Evolutionary conservation across 2,113 vertebrate species (phyloP).

Genomic region (human): GRCh38 chr6:72943501-72944000

Average conservation of each 20-base stretch:
- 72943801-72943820: not conserved
- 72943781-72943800: not conserved
- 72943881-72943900: not conserved
- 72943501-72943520: slow-evolving; percentile 66
- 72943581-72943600: slow-evolving; percentile 28
- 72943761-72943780: not conserved
- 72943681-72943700: not conserved
- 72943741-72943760: not conserved
- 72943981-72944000: not conserved
- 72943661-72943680: not conserved
- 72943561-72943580: slow-evolving; percentile 48
- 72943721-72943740: not conserved
- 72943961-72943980: not conserved
- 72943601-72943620: slow-evolving; percentile 25
- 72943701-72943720: not conserved
- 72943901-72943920: not conserved
- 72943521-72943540: slow-evolving; percentile 48
- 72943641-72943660: not conserved
- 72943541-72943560: slow-evolving; percentile 50
- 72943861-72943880: not conserved
- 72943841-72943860: not conserved
- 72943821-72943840: not conserved
- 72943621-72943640: not conserved
- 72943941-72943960: not conserved
- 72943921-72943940: not conserved